phyloP scores from a whole-genome alignment of 2,797 vertebrate species.

The Sandelia bainsii region DNA sequence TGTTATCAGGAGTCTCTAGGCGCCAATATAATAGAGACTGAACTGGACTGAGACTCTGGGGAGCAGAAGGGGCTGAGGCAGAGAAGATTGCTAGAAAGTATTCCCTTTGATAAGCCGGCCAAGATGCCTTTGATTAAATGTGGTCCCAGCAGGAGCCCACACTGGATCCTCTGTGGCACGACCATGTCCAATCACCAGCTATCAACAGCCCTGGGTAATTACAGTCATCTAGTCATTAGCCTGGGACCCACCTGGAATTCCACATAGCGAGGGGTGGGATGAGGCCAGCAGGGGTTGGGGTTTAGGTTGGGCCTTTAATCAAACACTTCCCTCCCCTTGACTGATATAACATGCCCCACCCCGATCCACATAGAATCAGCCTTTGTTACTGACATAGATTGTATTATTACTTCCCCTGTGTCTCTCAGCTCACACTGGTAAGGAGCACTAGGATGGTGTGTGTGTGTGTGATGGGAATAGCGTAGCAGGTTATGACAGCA shows the following conservation, averaged over 20 bases:
- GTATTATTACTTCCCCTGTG: constrained; percentile 47
- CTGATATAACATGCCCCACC: constrained; percentile 64
- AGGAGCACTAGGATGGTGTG: constrained; percentile 6
- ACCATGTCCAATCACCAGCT: constrained; percentile 80
- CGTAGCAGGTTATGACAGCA: constrained; percentile 42
- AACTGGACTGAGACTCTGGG: constrained; percentile 56
- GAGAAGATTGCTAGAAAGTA: constrained; percentile 82
- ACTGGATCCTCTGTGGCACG: constrained; percentile 81
- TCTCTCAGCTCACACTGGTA: constrained; percentile 38
- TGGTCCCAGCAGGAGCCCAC: constrained; percentile 76
- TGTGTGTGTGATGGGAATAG: constrained; percentile 32
- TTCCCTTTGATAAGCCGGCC: constrained; percentile 83
- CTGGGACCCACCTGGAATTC: constrained; percentile 82
- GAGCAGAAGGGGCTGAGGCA: constrained; percentile 62
- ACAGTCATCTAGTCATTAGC: constrained; percentile 81
- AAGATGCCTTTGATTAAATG: constrained; percentile 84
- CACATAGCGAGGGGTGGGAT: constrained; percentile 70
- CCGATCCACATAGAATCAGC: constrained; percentile 62
- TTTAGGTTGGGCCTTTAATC: constrained; percentile 77
- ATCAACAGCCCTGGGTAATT: constrained; percentile 82
- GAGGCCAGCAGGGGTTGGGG: constrained; percentile 68
- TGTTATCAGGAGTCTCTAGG: constrained; percentile 42
- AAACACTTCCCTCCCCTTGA: constrained; percentile 75
- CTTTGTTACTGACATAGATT: constrained; percentile 71
- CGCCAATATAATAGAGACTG: constrained; percentile 55